Base-by-base conservation (phyloP, 2,113 vertebrate species). In the Gila orcuttii region DNA sequence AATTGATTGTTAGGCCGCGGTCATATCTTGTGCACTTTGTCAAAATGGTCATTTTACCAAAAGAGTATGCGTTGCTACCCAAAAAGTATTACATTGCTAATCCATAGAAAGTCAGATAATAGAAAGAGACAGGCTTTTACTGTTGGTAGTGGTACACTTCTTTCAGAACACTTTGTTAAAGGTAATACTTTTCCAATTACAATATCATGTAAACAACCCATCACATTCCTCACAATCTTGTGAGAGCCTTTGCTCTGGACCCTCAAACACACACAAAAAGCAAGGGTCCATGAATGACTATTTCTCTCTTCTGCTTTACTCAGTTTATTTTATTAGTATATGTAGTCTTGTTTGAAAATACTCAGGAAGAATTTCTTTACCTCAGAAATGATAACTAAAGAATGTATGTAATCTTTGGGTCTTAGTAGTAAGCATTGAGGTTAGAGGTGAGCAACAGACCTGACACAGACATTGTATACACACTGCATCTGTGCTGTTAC, bases 281-380 rank as follows among this genome's bases (percentile, higher is more conserved):
- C 88, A 86, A 47, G 55, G 69, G 89, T 85, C 89, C 86, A 89
- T 86, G 64, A 85, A 82, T 88, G 86, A 90, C 87, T 88, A 82
- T 88, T 90, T 90, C 64, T 92, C 60, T 77, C 83, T 89, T 93
- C 90, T 90, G 86, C 82, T 87, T 82, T 91, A 87, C 88, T 90
- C 87, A 89, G 90, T 92, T 90, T 81, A 73, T 88, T 85, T 92
- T 91, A 94, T 95, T 97, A 96, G 87, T 90, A 94, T 96, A 94
- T 94, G 95, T 93, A 92, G 93, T 96, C 93, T 94, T 94, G 92
- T 96, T 96, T 97, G 95, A 95, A 57, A 96, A 96, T 95, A 97
- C 97, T 99, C 97, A 98, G 97, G 97, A 98, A 98, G 93, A 96
- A 94, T 95, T 94, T 95, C 95, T 96, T 97, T 97, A 98, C 96